Evolutionary conservation across 1,140 invertebrate species (phyloP), one percentile per base, ranked within the genome.

Genomic region (Ylistrum balloti): DNA sequence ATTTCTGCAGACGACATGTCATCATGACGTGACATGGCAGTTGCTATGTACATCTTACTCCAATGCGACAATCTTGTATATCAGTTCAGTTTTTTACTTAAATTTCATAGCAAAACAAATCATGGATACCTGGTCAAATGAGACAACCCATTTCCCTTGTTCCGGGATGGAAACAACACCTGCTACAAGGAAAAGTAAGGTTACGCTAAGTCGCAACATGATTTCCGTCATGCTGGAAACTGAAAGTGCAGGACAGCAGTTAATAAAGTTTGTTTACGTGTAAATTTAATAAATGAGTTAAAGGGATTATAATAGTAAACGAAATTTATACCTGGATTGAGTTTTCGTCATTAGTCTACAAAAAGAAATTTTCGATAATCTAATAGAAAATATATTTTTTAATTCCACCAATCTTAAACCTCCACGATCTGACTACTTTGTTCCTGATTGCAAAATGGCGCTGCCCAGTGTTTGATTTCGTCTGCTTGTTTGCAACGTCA

Each of bases 401-500:
- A 48, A 48, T 88, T 85, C 85, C 22, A 34, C 88, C 32, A 88
- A 88, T 88, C 48, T 33, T 48, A 74, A 88, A 35, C n/a, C 17
- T 35, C 33, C 85, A 88, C 88, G 88, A 85, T 85, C 34, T 32
- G 32, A 2, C 5, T n/a, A 74, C 56, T 74, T 74, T 74, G 33
- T 91, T 33, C 90, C 85, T 45, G 28, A 33, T 56, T 48, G 33
- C 13, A 38, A n/a, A 86, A 91, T 91, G 90, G 90, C 90, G 38
- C 74, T 85, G 48, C 56, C 32, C 88, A 89, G 86, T 33, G 85
- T 89, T 32, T 74, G 10, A 89, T 86, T 41, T 86, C 32, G 34
- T 45, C 85, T 86, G 34, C 5, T 86, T 89, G 2, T 86, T 89
- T 89, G 85, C 85, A 74, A 86, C 41, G 35, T 89, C 74, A 22